Evolutionary conservation across 2,113 vertebrate genomes (phyloP), one percentile per base, ranked within the genome.

Genomic region (Centropus bengalensis): DNA sequence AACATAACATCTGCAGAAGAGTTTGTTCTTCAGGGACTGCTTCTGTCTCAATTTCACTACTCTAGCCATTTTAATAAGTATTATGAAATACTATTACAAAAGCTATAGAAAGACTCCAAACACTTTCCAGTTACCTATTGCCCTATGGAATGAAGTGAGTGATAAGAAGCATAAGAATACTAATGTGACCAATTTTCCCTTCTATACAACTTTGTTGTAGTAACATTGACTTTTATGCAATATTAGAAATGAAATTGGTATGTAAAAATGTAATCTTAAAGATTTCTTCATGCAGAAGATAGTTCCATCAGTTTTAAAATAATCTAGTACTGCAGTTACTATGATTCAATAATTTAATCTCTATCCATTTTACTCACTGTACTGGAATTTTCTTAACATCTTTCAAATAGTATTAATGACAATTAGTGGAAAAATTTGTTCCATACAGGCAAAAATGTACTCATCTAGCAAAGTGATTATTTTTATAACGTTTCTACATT

Each of bases 371-470:
- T 95, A 51, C 11, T 49, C 15, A 69, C 70, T 76, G 21, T 40
- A 54, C 26, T 67, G 77, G 23, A 23, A 86, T 86, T 90, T 94
- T 79, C 75, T 79, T 84, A 95, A 88, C 4, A 12, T 89, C 91
- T 89, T 82, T 45, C 28, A 68, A 54, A 66, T 74, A 82, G 9
- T 59, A 28, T 69, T 62, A 71, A 92, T 80, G 32, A 78, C 15
- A 66, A 12, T 62, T 45, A 58, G n/a, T 38, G 66, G 36, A 47
- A 88, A 92, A 82, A 91, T 74, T 82, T 17, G 62, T 87, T 79
- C 15, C 38, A 63, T 5, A n/a, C 2, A 73, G 12, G 11, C 54
- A n/a, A 85, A 67, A 93, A 70, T 74, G 54, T 14, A 16, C 7
- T 75, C 6, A 19, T 76, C 47, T 15, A 69, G 2, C 3, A 38